Conservation (phyloP, 2,888 invertebrate genomes). For the Cosmia pyralina region DNA sequence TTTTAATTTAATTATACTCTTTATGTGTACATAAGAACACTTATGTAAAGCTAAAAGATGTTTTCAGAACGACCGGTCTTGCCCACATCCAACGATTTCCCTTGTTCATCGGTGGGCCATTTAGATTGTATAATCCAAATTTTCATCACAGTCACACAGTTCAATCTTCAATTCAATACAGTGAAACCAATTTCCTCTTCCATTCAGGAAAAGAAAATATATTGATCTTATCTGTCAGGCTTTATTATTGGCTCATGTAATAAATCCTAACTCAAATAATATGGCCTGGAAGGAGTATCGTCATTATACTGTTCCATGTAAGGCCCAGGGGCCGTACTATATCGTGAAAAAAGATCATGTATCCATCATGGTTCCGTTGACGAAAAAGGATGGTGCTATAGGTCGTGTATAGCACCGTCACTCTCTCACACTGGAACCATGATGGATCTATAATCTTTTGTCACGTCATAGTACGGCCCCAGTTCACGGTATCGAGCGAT, state of each 20-base stretch:
- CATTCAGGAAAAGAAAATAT: constrained; percentile 35
- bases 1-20: no score
- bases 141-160: constrained; percentile 14
- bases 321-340: no score
- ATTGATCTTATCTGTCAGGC: constrained; percentile 34
- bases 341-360: no score
- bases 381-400: no score
- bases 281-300: not conserved
- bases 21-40: no score
- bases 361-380: no score
- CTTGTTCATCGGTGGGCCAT: not conserved
- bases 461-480: no score
- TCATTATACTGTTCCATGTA: not conserved
- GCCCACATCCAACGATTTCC: not conserved
- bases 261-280: constrained; percentile 36
- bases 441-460: no score
- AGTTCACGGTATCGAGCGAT: no score
- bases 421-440: no score
- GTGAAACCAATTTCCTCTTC: constrained; percentile 31
- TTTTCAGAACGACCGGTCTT: not conserved
- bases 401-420: no score
- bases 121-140: not conserved
- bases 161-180: constrained; percentile 29
- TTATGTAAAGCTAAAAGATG: not conserved
- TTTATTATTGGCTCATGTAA: constrained; percentile 21